A percentile compares a stretch with the other conserved stretches of the same genome.
Evolutionary conservation across 2,113 vertebrate species (phyloP).

Genomic region (Paracanthobrama guichenoti): DNA sequence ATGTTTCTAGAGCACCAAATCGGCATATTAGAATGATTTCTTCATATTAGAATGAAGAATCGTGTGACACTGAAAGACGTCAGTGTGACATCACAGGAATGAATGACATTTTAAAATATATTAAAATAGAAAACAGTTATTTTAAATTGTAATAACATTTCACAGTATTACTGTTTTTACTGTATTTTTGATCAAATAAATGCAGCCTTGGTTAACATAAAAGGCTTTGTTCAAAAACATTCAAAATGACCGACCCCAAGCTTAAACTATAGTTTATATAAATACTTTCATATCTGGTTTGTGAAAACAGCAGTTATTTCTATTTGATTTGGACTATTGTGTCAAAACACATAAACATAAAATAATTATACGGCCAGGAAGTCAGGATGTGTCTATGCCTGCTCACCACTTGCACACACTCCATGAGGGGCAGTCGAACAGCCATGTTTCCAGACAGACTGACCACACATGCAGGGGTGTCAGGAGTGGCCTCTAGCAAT

Average conservation of each 20-base stretch:
- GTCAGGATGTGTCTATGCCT: neutral
- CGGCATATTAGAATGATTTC: neutral
- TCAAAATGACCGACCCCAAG: neutral
- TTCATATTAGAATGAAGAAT: no score
- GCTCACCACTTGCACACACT: constrained; percentile 91
- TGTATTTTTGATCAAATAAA: neutral
- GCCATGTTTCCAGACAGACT: constrained; percentile 94
- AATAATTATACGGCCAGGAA: neutral
- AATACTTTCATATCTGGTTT: neutral
- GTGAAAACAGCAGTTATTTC: neutral
- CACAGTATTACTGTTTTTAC: neutral
- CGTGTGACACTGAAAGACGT: neutral
- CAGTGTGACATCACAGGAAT: no score
- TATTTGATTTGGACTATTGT: neutral
- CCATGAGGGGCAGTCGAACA: constrained; percentile 93
- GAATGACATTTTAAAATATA: neutral
- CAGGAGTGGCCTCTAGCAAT: constrained; percentile 87
- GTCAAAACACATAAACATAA: neutral
- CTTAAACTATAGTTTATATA: neutral
- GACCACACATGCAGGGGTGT: constrained; percentile 92
- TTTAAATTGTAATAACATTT: neutral
- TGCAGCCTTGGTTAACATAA: neutral
- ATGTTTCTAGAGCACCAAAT: neutral
- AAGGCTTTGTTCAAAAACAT: neutral
- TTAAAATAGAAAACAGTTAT: neutral